Evolutionary conservation across 2,797 vertebrate genomes (phyloP), one percentile per base, ranked within the genome.

Genomic region (Brachyrhaphis roseni): DNA sequence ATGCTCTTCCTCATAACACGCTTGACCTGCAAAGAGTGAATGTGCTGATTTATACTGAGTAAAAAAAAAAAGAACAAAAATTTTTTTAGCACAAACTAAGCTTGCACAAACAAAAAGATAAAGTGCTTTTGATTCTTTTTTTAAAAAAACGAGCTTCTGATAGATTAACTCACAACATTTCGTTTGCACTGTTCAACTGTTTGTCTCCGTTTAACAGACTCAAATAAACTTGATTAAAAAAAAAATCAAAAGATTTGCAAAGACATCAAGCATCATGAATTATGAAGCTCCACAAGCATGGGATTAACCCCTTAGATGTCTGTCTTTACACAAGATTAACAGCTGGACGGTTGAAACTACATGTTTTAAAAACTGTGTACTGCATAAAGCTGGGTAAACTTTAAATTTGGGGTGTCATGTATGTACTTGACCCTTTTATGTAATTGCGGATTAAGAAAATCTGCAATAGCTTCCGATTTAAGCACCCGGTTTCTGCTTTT

Each of bases 1-100:
- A 72, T 90, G 91, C 78, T 82, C 31, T 51, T 51, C 36, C 76
- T 51, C 49, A 6, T 78, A 86, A 87, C 89, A 76, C 39, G 70
- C 81, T 76, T 39, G 45, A 55, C 43, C 62, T 71, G 8, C 13
- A 41, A 62, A 53, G 89, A 12, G 36, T 36, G 23, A 78, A 62
- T 34, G 28, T 43, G 15, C 28, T 16, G 12, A 10, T n/a, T 28
- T 72, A 59, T 59, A 16, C 36, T 72, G 41, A 59, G 51, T n/a
- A 41, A 68, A 68, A 68, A 10, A 68, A 5, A 11, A 43, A 68
- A 26, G 20, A 41, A 41, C 51, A 26, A 8, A 10, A 16, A 2
- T 62, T 11, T 41, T 64, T 41, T 34, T 36, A 18, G 34, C 3
- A 23, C 18, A 39, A 23, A 66, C 39, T 43, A n/a, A 26, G 16